Evolutionary conservation across 2,888 invertebrate species (phyloP).

Genomic region (Acrocyrtus sp.): DNA sequence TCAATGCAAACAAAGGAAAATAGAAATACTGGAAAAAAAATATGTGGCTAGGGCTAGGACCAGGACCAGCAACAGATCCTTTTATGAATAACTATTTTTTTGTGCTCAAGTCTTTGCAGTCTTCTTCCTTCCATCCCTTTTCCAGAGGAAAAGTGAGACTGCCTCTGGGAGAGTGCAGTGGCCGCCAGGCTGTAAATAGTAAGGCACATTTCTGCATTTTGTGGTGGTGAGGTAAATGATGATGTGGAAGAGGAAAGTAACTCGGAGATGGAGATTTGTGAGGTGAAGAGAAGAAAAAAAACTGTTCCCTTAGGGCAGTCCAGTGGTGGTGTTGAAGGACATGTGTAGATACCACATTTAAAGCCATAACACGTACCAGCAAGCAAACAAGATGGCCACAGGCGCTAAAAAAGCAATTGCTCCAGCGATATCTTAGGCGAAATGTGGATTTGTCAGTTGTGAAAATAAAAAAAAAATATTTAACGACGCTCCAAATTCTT

Average conservation of each 20-base stretch:
- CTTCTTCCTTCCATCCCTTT: conserved; percentile 24
- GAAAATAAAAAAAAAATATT: background rate
- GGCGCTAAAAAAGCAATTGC: background rate
- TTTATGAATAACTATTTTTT: background rate
- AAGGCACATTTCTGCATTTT: background rate
- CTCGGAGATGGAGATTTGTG: background rate
- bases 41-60: background rate
- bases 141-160: conserved; percentile 13
- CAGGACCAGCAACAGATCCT: background rate
- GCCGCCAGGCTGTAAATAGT: background rate
- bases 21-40: background rate
- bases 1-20: background rate
- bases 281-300: background rate
- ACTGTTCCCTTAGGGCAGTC: conserved; percentile 20
- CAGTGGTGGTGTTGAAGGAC: conserved; percentile 11
- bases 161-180: background rate
- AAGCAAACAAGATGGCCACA: background rate
- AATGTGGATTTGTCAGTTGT: background rate
- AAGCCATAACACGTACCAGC: no score
- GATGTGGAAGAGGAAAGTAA: background rate
- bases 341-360: background rate
- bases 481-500: conserved; percentile 1
- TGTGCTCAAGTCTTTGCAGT: background rate
- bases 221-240: no score
- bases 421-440: background rate